Conservation (phyloP, 2,888 invertebrate species). For the Mimas tiliae region DNA sequence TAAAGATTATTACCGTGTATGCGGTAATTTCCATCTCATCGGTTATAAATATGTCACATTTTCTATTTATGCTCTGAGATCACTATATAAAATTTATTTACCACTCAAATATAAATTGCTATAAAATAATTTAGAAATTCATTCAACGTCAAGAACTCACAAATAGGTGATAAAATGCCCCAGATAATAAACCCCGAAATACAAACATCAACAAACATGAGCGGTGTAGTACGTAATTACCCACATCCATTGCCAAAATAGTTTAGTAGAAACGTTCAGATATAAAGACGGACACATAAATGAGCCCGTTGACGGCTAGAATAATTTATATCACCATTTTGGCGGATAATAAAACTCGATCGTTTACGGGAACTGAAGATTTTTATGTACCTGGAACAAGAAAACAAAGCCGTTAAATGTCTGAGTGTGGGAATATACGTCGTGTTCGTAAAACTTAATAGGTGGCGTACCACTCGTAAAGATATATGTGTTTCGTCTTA, state of each 20-base stretch:
- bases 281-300: slow-evolving; percentile 19
- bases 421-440: slow-evolving; percentile 20
- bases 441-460: slow-evolving; percentile 30
- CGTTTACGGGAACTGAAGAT: slow-evolving; percentile 44
- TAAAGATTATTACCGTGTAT: no score
- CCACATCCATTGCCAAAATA: slow-evolving; percentile 8
- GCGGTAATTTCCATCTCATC: no score
- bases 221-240: slow-evolving; percentile 12
- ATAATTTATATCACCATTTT: slow-evolving; percentile 51
- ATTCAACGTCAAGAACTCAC: not conserved
- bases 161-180: not conserved
- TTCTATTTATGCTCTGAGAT: no score
- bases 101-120: no score
- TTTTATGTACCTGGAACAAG: slow-evolving; percentile 69
- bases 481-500: slow-evolving; percentile 20
- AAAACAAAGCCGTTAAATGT: slow-evolving; percentile 65
- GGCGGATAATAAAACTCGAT: slow-evolving; percentile 49
- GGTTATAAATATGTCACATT: no score
- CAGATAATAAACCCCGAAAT: not conserved
- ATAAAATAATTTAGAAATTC: no score
- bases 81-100: no score
- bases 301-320: slow-evolving; percentile 31
- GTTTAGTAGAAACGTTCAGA: slow-evolving; percentile 1
- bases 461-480: slow-evolving; percentile 27
- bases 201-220: not conserved